Conservation (phyloP, 2,113 vertebrate genomes). For the Gavia stellata region DNA sequence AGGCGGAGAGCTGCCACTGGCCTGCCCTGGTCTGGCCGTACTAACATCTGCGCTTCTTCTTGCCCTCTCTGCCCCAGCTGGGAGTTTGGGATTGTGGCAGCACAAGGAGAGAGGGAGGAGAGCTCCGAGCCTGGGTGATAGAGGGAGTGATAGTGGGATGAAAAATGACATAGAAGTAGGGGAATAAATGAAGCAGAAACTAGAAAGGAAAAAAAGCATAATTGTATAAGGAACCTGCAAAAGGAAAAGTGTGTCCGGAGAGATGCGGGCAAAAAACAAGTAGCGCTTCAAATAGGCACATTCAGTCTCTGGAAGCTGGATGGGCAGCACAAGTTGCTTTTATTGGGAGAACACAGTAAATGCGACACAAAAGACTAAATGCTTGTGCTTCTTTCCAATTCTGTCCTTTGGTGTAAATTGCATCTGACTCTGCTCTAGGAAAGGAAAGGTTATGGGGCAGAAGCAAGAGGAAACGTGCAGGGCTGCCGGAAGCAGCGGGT, state of each 20-base stretch:
- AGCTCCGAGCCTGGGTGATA: accelerated
- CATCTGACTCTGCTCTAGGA: conserved; percentile 10
- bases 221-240: background rate
- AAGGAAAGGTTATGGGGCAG: conserved; percentile 21
- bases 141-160: background rate
- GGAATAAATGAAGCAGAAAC: background rate
- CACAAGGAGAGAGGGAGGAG: accelerated
- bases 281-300: background rate
- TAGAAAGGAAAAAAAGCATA: background rate
- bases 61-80: background rate
- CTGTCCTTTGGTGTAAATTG: background rate
- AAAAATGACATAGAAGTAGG: background rate
- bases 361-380: background rate
- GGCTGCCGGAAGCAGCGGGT: background rate
- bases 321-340: background rate
- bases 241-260: background rate
- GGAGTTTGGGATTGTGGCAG: background rate
- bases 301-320: background rate
- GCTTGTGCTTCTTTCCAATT: background rate
- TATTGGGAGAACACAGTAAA: background rate
- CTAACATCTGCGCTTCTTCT: background rate
- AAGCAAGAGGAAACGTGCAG: conserved; percentile 1
- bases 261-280: background rate
- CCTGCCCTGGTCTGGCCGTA: background rate
- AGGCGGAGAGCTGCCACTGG: background rate